These are phyloP conservation scores for Lytechinus pictus DNA, from an alignment of 35 echinoderm and acorn worm genomes.

Conservation along the genomic window DNA sequence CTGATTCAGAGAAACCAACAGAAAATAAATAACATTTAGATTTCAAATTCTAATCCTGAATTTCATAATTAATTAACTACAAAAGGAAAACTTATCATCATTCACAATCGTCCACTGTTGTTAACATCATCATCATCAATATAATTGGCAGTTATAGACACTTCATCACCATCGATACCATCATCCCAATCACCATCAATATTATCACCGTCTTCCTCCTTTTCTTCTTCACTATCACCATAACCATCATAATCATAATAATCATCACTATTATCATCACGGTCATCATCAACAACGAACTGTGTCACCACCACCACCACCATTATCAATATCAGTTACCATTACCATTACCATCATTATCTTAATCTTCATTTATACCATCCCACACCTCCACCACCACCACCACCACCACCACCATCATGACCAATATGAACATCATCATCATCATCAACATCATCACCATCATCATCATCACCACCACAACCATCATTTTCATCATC, in stretches of 20 bases:
- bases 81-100: too few relatives aligned
- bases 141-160: too few relatives aligned
- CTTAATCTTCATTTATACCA: too few relatives aligned
- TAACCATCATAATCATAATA: background rate
- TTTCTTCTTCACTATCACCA: too few relatives aligned
- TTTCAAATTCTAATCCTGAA: too few relatives aligned
- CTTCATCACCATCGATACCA: background rate
- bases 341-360: too few relatives aligned
- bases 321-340: too few relatives aligned
- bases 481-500: background rate
- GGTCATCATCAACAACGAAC: background rate
- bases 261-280: background rate
- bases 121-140: too few relatives aligned
- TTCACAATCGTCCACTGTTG: too few relatives aligned
- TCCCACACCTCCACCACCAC: too few relatives aligned
- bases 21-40: background rate
- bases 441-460: background rate
- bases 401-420: background rate
- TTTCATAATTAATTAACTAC: too few relatives aligned
- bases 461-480: background rate
- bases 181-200: background rate
- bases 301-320: background rate
- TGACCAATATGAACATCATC: background rate
- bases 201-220: background rate
- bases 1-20: background rate